Evolutionary conservation across 2,797 vertebrate genomes (phyloP).

Genomic region (Chloroceryle inda): DNA sequence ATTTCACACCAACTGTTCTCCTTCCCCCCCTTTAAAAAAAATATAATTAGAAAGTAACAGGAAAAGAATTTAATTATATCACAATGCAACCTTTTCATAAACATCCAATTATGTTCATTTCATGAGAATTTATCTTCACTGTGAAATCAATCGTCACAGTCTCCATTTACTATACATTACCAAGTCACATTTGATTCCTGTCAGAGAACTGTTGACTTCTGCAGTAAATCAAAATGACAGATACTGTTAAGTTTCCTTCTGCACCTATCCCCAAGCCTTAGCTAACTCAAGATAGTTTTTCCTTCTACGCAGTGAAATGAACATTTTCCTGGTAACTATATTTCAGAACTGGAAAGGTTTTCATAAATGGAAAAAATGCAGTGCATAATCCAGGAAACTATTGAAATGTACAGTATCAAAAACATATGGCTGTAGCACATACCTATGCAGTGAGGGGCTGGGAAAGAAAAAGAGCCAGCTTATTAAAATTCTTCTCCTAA

Average conservation of each 20-base stretch:
- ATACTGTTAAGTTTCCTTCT: conserved; percentile 10
- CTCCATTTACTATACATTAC: conserved; percentile 69
- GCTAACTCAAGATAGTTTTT: conserved; percentile 46
- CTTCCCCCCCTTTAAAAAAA: background rate
- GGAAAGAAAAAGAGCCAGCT: conserved; percentile 32
- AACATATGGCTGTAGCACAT: conserved; percentile 71
- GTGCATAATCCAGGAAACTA: conserved; percentile 71
- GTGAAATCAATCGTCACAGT: conserved; percentile 77
- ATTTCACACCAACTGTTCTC: background rate
- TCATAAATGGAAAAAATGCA: conserved; percentile 66
- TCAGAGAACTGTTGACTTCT: conserved; percentile 55
- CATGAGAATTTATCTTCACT: conserved; percentile 78
- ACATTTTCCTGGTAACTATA: conserved; percentile 53
- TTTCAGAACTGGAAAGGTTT: conserved; percentile 68
- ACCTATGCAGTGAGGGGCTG: conserved; percentile 54
- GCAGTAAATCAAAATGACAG: conserved; percentile 70
- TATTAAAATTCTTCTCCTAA: conserved; percentile 18
- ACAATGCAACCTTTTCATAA: conserved; percentile 65
- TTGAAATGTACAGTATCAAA: conserved; percentile 71
- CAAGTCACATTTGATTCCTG: conserved; percentile 75
- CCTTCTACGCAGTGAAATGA: conserved; percentile 27
- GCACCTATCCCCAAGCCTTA: conserved; percentile 11
- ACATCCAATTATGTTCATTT: conserved; percentile 63
- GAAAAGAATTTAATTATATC: conserved; percentile 71
- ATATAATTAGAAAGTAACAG: conserved; percentile 56